These are phyloP conservation scores for Harpegnathos saltator DNA, from an alignment of 1,140 invertebrate genomes.

Conservation along the genomic window DNA sequence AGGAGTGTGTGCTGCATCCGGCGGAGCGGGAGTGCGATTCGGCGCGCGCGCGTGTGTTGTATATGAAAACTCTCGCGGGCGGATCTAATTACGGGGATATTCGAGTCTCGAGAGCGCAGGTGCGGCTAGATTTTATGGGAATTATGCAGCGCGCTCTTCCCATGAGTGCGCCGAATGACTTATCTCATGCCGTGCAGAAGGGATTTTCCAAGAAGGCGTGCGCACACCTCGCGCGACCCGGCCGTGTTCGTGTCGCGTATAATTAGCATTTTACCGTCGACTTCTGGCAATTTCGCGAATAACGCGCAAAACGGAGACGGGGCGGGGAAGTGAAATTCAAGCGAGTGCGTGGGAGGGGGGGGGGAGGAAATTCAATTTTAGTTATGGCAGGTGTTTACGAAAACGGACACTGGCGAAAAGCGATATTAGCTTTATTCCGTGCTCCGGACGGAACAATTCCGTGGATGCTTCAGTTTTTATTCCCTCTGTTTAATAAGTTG, in stretches of 20 bases:
- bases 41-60: too few relatives aligned
- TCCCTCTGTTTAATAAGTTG: too few relatives aligned
- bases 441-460: too few relatives aligned
- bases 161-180: neutral
- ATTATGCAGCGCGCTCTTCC: neutral
- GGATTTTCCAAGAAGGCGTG: conserved; percentile 12
- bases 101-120: neutral
- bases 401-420: neutral
- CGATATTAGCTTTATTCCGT: conserved; percentile 19
- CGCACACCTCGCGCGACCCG: neutral
- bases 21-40: too few relatives aligned
- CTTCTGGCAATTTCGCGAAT: conserved; percentile 20
- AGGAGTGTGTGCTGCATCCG: too few relatives aligned
- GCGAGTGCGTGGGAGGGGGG: too few relatives aligned
- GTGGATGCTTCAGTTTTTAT: too few relatives aligned
- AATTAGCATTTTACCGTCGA: conserved; percentile 48
- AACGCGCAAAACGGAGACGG: neutral
- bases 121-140: neutral
- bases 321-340: too few relatives aligned
- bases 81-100: too few relatives aligned
- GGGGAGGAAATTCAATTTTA: conserved; percentile 28
- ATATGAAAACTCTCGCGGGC: too few relatives aligned
- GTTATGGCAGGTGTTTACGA: conserved; percentile 19
- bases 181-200: conserved; percentile 13
- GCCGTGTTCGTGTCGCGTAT: neutral